Evolutionary conservation across 2,888 invertebrate genomes (phyloP), one percentile per base, ranked within the genome.

Genomic region (Ophioninae sp.): DNA sequence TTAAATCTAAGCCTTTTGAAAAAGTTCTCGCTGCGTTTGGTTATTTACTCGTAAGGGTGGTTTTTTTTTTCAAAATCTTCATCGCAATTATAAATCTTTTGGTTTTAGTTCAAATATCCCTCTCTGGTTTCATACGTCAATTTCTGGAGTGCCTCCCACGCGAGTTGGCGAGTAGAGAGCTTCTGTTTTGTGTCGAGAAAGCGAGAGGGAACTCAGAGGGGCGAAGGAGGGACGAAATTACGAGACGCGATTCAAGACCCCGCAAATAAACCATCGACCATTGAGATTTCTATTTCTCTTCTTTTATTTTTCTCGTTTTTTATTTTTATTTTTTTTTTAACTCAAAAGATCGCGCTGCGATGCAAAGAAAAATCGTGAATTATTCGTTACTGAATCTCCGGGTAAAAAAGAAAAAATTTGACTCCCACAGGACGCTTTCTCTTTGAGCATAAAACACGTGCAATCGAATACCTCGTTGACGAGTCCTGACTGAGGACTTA

Each of bases 351-450:
- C 9, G 20, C 63, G 56, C 8, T 64, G 51, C 59, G 58, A 56
- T 58, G 41, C 23, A 63, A 23, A 79, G 58, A 76, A 79, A 75
- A 71, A 74, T 74, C 59, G 79, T 63, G 73, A 77, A 82, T 79
- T 77, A 85, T 77, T 22, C 64, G 64, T 17, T 63, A 37, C 20
- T 30, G 56, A 13, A 23, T 37, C 30, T 30, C 30, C 22, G 41
- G 63, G 22, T 41, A 61, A 39, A 71, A 39, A 64, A 72, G 44
- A 51, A 58, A 58, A 61, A 73, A 65, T 68, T 65, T 71, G 72
- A 75, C 84, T 84, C 84, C 84, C 84, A 81, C 81, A 76, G 81
- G 73, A 44, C 71, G 73, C 84, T 84, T 84, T 84, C 84, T 73
- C 81, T 72, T 68, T 39, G 58, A 22, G 51, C 56, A 51, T 64